These are phyloP conservation scores for Barbus barbus DNA, from an alignment of 2,113 vertebrate species.

Conservation along the genomic window DNA sequence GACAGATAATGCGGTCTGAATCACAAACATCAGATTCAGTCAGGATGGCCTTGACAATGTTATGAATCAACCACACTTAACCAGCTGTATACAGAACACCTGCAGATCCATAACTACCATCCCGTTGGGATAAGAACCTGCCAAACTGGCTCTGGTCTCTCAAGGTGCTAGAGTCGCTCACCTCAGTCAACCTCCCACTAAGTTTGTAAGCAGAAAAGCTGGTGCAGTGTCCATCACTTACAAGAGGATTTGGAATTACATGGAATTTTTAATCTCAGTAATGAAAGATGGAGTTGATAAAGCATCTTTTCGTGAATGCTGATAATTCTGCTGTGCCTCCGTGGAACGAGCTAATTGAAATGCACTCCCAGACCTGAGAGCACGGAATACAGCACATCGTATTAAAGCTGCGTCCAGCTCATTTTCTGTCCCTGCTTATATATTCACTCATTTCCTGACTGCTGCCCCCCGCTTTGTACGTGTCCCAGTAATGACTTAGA, in stretches of 20 bases:
- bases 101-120: constrained; percentile 65
- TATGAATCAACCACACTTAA: constrained; percentile 61
- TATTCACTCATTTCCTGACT: constrained; percentile 58
- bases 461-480: constrained; percentile 44
- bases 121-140: constrained; percentile 35
- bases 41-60: constrained; percentile 56
- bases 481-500: constrained; percentile 53
- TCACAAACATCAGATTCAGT: constrained; percentile 41
- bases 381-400: constrained; percentile 57
- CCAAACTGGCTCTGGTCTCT: not conserved
- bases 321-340: constrained; percentile 25
- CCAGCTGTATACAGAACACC: constrained; percentile 69
- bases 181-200: constrained; percentile 14
- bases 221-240: constrained; percentile 7
- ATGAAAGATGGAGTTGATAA: constrained; percentile 29
- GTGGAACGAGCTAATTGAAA: constrained; percentile 39
- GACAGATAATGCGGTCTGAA: not conserved
- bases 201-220: constrained; percentile 9
- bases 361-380: constrained; percentile 48
- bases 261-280: constrained; percentile 30
- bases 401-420: constrained; percentile 45
- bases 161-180: not conserved
- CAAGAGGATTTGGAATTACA: constrained; percentile 18
- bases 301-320: constrained; percentile 31
- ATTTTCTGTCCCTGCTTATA: constrained; percentile 45